Evolutionary conservation across 2,113 vertebrate genomes (phyloP).

Genomic region (Cryptotis parvus): DNA sequence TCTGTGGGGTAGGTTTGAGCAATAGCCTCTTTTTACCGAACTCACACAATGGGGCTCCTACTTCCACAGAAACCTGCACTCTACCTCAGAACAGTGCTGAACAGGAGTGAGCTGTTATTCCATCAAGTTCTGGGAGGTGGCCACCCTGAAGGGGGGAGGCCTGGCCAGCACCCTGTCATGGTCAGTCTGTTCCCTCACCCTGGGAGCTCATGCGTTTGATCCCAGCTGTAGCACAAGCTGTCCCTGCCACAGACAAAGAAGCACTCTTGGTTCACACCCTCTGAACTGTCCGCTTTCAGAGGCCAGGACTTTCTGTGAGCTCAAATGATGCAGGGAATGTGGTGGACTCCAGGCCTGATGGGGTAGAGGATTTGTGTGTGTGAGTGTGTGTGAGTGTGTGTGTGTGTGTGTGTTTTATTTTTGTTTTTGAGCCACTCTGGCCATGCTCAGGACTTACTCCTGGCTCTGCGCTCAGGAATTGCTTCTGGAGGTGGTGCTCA

Average conservation of each 20-base stretch:
- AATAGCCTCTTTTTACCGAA: not conserved
- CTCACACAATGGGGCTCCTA: not conserved
- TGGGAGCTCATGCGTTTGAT: not conserved
- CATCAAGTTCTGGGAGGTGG: fast-evolving
- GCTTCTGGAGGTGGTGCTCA: no score
- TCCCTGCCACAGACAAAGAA: not conserved
- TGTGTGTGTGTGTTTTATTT: no score
- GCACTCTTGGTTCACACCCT: not conserved
- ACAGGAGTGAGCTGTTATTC: not conserved
- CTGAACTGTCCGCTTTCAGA: not conserved
- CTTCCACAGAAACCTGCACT: not conserved
- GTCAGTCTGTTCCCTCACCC: not conserved
- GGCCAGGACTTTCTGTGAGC: not conserved
- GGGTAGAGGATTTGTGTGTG: not conserved
- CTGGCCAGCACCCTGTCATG: not conserved
- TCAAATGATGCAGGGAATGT: not conserved
- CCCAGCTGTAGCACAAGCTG: not conserved
- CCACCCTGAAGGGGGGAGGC: not conserved
- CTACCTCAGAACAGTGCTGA: not conserved
- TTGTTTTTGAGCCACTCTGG: no score
- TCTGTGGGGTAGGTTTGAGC: not conserved
- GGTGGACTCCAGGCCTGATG: not conserved
- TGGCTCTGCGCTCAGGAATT: no score
- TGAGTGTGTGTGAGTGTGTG: no score
- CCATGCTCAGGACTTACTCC: no score